phyloP scores from a whole-genome alignment of 30 jellyfish, hydroid and myxozoan genomes.

The Aurelia sp. region DNA sequence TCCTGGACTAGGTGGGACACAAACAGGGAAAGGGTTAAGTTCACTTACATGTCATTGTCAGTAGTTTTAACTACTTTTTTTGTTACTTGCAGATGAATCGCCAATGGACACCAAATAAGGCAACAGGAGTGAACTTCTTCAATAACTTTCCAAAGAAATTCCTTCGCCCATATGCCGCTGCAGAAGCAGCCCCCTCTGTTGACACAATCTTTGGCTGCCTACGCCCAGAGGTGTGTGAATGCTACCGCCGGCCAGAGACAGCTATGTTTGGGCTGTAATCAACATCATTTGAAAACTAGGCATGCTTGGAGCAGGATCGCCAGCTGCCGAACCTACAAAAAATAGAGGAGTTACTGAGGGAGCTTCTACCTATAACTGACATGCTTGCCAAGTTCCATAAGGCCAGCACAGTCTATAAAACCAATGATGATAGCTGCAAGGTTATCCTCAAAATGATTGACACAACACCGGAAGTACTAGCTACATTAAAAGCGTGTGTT shows the following conservation, averaged over 20 bases:
- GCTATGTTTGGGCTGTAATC: not conserved
- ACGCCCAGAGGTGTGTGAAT: conserved; percentile 6
- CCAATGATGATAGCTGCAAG: no score
- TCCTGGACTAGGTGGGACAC: no score
- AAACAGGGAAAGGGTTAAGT: no score
- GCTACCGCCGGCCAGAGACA: not conserved
- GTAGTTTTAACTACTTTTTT: not conserved
- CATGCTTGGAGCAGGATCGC: not conserved
- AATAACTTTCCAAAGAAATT: conserved; percentile 4
- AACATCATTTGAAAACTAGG: not conserved
- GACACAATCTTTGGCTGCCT: not conserved
- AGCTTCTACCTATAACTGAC: no score
- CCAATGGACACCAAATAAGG: not conserved
- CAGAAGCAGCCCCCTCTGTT: not conserved
- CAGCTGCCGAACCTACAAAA: no score
- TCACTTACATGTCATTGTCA: no score
- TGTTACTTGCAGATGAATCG: not conserved
- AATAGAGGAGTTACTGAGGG: no score
- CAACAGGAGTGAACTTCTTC: not conserved
- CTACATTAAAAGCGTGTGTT: no score
- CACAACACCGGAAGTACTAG: no score
- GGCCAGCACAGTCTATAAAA: no score
- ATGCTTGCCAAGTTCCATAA: no score
- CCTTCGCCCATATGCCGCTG: conserved; percentile 3
- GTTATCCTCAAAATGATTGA: no score